A percentile compares a stretch with the other conserved stretches of the same genome.
phyloP scores from a whole-genome alignment of 2,888 invertebrate species.

The Cheilosia pagana region DNA sequence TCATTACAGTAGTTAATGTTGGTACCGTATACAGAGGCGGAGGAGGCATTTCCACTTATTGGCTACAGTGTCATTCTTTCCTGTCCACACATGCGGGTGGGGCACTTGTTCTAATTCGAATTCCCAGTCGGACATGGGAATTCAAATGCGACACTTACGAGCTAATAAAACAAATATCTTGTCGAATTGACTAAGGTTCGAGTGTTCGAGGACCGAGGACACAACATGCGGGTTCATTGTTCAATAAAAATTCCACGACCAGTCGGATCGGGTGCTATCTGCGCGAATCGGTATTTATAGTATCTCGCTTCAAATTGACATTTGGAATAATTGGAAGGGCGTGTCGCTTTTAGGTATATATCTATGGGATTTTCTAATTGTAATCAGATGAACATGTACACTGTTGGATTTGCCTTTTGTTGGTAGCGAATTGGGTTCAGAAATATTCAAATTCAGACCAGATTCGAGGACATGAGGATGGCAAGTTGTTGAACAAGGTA shows the following conservation, averaged over 20 bases:
- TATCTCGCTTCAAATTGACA: constrained; percentile 17
- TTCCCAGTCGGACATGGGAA: constrained; percentile 65
- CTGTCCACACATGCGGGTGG: not conserved
- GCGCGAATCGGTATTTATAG: constrained; percentile 18
- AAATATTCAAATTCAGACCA: not conserved
- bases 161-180: constrained; percentile 45
- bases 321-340: constrained; percentile 9
- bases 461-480: not conserved
- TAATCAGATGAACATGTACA: not conserved
- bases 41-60: constrained; percentile 57
- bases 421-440: not conserved
- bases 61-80: constrained; percentile 50
- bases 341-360: not conserved
- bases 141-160: constrained; percentile 55
- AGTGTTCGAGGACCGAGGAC: constrained; percentile 20
- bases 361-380: not conserved
- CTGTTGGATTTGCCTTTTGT: no score
- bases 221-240: constrained; percentile 38
- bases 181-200: constrained; percentile 16
- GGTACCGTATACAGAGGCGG: not conserved
- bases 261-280: not conserved
- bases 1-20: constrained; percentile 66
- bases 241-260: constrained; percentile 65
- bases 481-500: no score
- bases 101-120: constrained; percentile 39